phyloP scores from a whole-genome alignment of 1,140 invertebrate genomes.

The Heliconius hewitsoni region DNA sequence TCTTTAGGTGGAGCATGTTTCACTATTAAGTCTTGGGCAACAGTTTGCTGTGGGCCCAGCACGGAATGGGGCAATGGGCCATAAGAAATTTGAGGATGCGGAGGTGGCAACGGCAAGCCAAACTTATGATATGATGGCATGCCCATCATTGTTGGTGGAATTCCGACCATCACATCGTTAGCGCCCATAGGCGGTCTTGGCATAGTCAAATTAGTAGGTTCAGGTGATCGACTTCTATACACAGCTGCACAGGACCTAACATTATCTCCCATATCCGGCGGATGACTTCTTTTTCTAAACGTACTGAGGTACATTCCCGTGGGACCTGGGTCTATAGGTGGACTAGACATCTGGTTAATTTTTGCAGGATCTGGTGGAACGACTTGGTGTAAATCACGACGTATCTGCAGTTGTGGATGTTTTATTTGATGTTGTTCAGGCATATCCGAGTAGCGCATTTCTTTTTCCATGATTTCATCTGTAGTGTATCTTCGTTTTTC shows the following conservation, averaged over 20 bases:
- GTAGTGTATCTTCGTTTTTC: constrained; percentile 81
- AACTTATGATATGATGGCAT: constrained; percentile 77
- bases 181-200: constrained; percentile 61
- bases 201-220: constrained; percentile 79
- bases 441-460: constrained; percentile 72
- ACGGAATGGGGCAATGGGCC: constrained; percentile 64
- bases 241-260: constrained; percentile 68
- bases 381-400: constrained; percentile 85
- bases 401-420: constrained; percentile 84
- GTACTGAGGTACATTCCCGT: constrained; percentile 75
- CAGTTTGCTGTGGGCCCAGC: constrained; percentile 73
- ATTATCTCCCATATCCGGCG: constrained; percentile 74
- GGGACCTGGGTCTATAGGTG: constrained; percentile 82
- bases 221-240: constrained; percentile 76
- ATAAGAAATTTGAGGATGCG: constrained; percentile 74
- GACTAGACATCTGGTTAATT: constrained; percentile 66
- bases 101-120: constrained; percentile 74
- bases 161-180: constrained; percentile 64
- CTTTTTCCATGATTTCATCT: constrained; percentile 81
- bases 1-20: constrained; percentile 78
- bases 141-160: constrained; percentile 68
- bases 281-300: constrained; percentile 80
- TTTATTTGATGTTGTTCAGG: constrained; percentile 67
- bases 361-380: constrained; percentile 75
- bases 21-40: constrained; percentile 79